phyloP scores from a whole-genome alignment of 2,888 invertebrate genomes.

The Disparrhopalites patrizii region DNA sequence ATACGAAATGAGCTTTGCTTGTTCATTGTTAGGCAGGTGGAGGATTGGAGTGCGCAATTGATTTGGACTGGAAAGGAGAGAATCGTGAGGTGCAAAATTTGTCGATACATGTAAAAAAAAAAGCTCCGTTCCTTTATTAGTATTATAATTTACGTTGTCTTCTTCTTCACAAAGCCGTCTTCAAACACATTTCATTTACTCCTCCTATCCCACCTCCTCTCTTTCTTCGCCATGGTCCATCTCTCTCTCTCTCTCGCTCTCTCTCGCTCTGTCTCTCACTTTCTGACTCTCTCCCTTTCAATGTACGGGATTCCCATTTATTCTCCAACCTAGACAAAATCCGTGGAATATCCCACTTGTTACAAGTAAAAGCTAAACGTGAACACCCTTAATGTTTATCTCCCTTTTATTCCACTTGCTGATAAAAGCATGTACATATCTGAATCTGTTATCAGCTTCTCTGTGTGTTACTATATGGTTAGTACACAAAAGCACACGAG shows the following conservation, averaged over 20 bases:
- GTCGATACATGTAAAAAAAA: slow-evolving; percentile 23
- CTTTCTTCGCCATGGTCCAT: background rate
- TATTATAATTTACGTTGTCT: slow-evolving; percentile 20
- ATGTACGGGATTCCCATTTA: no score
- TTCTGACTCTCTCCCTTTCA: no score
- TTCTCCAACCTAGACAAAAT: no score
- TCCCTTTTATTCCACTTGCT: background rate
- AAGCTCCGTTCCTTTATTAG: slow-evolving; percentile 28
- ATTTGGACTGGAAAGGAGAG: slow-evolving; percentile 26
- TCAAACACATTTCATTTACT: slow-evolving; percentile 4
- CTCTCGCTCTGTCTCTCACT: no score
- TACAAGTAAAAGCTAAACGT: background rate
- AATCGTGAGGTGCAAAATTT: slow-evolving; percentile 37
- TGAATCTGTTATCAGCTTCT: no score
- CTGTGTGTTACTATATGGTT: no score
- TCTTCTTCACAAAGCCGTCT: slow-evolving; percentile 1
- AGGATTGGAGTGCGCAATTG: slow-evolving; percentile 23
- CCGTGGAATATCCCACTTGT: no score
- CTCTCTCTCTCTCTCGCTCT: background rate
- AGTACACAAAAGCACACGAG: no score
- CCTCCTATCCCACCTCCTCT: slow-evolving; percentile 16
- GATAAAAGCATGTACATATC: background rate
- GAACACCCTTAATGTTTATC: background rate
- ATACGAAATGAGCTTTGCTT: slow-evolving; percentile 23
- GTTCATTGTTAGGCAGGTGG: slow-evolving; percentile 26